Evolutionary conservation across 2,797 vertebrate genomes (phyloP), one percentile per base, ranked within the genome.

Genomic region (Anomalospiza imberbis): DNA sequence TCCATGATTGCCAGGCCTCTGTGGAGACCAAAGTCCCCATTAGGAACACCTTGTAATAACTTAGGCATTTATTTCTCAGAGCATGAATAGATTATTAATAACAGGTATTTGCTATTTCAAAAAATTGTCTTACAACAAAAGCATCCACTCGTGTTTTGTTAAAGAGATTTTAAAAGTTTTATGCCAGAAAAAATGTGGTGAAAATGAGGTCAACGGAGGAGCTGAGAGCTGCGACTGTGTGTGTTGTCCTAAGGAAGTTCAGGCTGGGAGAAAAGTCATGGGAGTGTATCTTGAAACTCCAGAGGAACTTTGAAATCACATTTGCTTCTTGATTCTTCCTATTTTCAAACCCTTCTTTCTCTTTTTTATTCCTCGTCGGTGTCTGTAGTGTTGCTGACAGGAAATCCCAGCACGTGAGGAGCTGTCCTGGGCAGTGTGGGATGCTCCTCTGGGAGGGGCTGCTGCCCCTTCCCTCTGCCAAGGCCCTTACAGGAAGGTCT

Each of bases 321-420:
- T 28, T 48, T 29, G 3, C 18, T 32, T 68, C 17, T 74, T 72
- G 12, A 7, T 58, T 88, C 10, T 89, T 82, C 18, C 22, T 31
- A 5, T 26, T 89, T 88, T 53, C 40, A n/a, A n/a, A 21, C 2
- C 5, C 42, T 32, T 54, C 13, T 34, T 29, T 54, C 17, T n/a
- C 9, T 17, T 44, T 57, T 48, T 7, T 38, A 5, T 83, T 65
- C 3, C n/a, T 34, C 31, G 5, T 17, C 0, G 1, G 2, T 66
- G 22, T 40, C 16, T 34, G 14, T 8, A 8, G 63, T 19, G 68
- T 32, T 58, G 13, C 32, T 57, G 42, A 38, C 17, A 26, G 22
- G 38, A 14, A 26, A 34, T 3, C 3, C 3, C 24, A 31, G 9
- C 9, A 10, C 2, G 10, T 13, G 31, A 44, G 44, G 42, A 47